Evolutionary conservation across 35 echinoderm and acorn worm genomes (phyloP).

Genomic region (Heliocidaris tuberculata): DNA sequence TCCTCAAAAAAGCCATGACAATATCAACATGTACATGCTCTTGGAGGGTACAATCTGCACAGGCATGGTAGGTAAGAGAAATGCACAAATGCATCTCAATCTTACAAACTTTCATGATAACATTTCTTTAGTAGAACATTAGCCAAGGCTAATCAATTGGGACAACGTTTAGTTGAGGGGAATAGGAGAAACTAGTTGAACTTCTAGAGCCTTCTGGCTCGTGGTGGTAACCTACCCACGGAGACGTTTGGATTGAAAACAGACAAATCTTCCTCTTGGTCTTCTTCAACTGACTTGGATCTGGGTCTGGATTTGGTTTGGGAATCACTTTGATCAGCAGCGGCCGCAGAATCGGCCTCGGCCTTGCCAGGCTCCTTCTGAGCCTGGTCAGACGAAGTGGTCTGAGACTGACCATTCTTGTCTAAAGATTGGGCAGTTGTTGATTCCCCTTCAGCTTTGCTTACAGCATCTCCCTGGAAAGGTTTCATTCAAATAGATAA

Average conservation of each 20-base stretch:
- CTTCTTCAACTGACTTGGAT: background rate
- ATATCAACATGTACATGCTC: background rate
- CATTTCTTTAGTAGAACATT: too few relatives aligned
- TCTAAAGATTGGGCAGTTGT: background rate
- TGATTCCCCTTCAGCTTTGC: background rate
- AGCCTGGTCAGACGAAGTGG: constrained; percentile 33
- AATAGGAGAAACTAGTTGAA: background rate
- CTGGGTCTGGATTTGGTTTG: background rate
- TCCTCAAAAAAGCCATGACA: background rate
- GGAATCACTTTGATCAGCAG: background rate
- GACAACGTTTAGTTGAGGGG: background rate
- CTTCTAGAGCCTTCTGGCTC: background rate
- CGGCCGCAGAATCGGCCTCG: background rate
- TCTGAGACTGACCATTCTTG: constrained; percentile 25
- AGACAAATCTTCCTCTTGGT: constrained; percentile 31
- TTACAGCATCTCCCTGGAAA: constrained; percentile 16
- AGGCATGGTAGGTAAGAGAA: background rate
- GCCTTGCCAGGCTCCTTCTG: background rate
- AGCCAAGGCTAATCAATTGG: too few relatives aligned
- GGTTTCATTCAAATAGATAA: constrained; percentile 34
- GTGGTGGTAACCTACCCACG: constrained; percentile 30
- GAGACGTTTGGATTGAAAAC: constrained; percentile 48
- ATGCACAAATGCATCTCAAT: background rate
- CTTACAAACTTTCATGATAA: background rate
- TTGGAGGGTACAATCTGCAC: background rate